Evolutionary conservation across 2,797 vertebrate species (phyloP).

Genomic region (Trachops cirrhosus): DNA sequence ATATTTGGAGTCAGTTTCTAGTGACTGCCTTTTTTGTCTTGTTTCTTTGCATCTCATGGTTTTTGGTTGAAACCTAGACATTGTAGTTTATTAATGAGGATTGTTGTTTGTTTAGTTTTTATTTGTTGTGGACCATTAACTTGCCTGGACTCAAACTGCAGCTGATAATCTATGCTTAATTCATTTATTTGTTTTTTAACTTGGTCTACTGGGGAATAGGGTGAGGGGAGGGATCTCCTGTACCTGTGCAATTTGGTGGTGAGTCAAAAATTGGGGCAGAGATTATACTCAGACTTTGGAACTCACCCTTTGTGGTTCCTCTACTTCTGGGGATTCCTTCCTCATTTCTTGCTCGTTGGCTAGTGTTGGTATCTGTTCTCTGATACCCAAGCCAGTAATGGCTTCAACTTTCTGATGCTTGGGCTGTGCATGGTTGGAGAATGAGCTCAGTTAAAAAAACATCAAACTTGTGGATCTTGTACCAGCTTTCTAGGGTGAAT

Average conservation of each 20-base stretch:
- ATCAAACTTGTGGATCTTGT: neutral
- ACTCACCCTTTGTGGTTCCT: neutral
- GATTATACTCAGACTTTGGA: constrained; percentile 29
- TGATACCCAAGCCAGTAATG: neutral
- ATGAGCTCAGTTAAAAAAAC: neutral
- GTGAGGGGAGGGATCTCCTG: neutral
- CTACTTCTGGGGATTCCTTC: neutral
- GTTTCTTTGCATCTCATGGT: neutral
- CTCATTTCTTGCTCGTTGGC: neutral
- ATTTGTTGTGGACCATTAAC: neutral
- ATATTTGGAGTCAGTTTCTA: neutral
- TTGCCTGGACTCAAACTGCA: neutral
- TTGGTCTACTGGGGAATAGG: neutral
- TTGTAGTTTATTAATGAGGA: neutral
- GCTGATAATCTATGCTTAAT: neutral
- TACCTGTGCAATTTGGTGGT: neutral
- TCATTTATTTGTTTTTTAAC: neutral
- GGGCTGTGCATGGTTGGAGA: neutral
- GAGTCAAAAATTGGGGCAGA: constrained; percentile 26
- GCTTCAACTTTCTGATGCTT: neutral
- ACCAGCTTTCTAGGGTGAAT: neutral
- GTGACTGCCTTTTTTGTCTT: constrained; percentile 12
- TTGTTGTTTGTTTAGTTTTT: neutral
- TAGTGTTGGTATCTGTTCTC: neutral
- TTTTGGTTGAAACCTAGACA: constrained; percentile 2